Evolutionary conservation across 2,888 invertebrate genomes (phyloP).

Genomic region (Noctua janthe): DNA sequence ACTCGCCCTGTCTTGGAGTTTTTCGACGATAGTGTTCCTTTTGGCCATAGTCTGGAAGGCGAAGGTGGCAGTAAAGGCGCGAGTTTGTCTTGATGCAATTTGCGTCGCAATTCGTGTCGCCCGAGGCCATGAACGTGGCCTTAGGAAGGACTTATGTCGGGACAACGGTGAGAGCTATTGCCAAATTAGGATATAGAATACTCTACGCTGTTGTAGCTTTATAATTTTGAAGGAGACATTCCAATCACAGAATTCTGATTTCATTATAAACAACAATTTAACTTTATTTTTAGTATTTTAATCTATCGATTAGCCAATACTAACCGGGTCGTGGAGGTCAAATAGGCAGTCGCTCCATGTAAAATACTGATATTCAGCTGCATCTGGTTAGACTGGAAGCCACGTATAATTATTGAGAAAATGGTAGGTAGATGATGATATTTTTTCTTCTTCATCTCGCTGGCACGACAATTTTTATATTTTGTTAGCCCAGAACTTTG

Average conservation of each 20-base stretch:
- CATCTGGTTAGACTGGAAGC: not conserved
- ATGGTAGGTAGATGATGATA: not conserved
- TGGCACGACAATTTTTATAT: no score
- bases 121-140: not conserved
- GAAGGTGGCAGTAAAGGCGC: not conserved
- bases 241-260: not conserved
- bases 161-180: not conserved
- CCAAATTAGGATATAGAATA: not conserved
- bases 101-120: not conserved
- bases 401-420: not conserved
- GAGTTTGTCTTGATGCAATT: not conserved
- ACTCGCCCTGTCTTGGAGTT: not conserved
- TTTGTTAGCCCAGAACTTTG: no score
- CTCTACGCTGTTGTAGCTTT: not conserved
- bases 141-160: not conserved
- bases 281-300: not conserved
- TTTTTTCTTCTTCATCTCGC: no score
- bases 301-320: not conserved
- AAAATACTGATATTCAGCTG: not conserved
- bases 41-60: not conserved
- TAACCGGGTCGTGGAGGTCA: not conserved
- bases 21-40: not conserved
- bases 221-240: not conserved
- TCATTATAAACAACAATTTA: not conserved
- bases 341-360: not conserved